Conservation (phyloP, 2,797 vertebrate genomes). For the Echeneis naucrates region DNA sequence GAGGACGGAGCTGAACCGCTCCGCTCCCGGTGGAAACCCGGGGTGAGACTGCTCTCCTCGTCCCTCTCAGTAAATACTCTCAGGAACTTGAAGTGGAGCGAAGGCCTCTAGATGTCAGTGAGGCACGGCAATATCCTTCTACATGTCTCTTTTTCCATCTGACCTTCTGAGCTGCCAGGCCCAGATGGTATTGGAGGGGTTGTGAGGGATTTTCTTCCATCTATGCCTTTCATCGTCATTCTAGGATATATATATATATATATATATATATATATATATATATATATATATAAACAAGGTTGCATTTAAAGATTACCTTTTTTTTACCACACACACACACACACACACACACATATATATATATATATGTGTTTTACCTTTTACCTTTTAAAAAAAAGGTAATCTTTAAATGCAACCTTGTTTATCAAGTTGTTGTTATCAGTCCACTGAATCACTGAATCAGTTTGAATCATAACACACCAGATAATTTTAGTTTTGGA, state of each 20-base stretch:
- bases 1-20: too few relatives aligned
- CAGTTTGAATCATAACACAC: slow-evolving; percentile 15
- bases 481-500: not conserved
- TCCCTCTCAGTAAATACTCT: not conserved
- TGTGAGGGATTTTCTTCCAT: not conserved
- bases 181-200: slow-evolving; percentile 18
- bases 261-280: too few relatives aligned
- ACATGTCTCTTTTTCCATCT: slow-evolving; percentile 15
- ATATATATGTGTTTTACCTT: too few relatives aligned
- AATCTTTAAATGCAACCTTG: slow-evolving; percentile 6
- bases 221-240: not conserved
- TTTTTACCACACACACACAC: too few relatives aligned
- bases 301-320: too few relatives aligned
- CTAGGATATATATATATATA: too few relatives aligned
- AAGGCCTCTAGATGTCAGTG: slow-evolving; percentile 18
- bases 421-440: too few relatives aligned
- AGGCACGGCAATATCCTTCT: slow-evolving; percentile 1
- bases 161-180: slow-evolving; percentile 24
- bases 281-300: too few relatives aligned
- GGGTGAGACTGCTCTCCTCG: too few relatives aligned
- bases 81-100: slow-evolving; percentile 1
- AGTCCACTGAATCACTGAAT: not conserved
- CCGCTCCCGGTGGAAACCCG: too few relatives aligned
- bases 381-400: slow-evolving; percentile 20
- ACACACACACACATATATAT: too few relatives aligned